Percentiles rank a stretch among this genome's conserved stretches.
Conservation (phyloP, 2,797 vertebrate genomes). For the Malurus splendens region DNA sequence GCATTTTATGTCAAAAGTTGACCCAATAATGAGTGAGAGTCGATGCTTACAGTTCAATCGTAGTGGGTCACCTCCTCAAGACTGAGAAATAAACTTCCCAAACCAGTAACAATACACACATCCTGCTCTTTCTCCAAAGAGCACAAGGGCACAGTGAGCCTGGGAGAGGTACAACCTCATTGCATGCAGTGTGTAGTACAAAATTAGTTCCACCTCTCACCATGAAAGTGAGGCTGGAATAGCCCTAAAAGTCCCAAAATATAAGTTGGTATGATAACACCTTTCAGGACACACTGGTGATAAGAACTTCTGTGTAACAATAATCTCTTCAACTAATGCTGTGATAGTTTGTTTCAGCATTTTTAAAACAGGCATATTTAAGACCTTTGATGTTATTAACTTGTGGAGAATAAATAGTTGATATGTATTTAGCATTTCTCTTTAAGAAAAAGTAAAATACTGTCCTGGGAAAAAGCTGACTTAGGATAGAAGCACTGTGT, state of each 20-base stretch:
- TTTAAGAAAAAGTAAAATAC: background rate
- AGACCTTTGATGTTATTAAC: background rate
- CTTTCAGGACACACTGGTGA: background rate
- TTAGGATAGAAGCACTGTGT: background rate
- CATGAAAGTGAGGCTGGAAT: background rate
- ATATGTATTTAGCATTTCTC: slow-evolving; percentile 31
- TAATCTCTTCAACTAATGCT: background rate
- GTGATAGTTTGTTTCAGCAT: background rate
- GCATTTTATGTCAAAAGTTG: background rate
- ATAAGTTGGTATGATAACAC: background rate
- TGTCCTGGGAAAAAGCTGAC: slow-evolving; percentile 14
- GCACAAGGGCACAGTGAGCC: background rate
- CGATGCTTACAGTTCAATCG: background rate
- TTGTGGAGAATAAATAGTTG: background rate
- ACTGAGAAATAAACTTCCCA: background rate
- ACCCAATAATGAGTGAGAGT: background rate
- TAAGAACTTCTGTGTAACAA: background rate
- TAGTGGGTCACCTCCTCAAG: background rate
- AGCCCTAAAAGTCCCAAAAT: background rate
- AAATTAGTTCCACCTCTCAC: background rate
- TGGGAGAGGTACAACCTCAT: background rate
- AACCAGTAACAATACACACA: background rate
- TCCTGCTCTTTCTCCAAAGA: background rate
- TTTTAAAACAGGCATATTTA: background rate
- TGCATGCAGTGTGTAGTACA: background rate